Evolutionary conservation across 2,113 vertebrate species (phyloP).

Genomic region (Philantomba maxwellii): DNA sequence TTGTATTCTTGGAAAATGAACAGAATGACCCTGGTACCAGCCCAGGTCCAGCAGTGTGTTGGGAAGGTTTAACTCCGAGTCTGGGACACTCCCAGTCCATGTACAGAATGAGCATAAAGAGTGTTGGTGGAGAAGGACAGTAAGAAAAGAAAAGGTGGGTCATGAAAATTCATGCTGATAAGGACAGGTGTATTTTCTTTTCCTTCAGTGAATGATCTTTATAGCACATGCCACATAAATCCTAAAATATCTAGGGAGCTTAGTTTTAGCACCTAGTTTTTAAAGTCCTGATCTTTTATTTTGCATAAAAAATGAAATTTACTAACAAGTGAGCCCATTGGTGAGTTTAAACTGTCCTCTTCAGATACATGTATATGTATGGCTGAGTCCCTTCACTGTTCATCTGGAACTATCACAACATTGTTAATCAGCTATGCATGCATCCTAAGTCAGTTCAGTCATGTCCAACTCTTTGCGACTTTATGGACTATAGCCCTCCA

Average conservation of each 20-base stretch:
- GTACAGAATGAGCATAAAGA: neutral
- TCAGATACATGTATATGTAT: neutral
- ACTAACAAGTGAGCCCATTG: neutral
- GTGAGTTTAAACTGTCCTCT: neutral
- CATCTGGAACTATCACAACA: neutral
- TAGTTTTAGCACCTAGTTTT: neutral
- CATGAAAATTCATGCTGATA: neutral
- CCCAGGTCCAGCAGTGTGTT: too few relatives aligned
- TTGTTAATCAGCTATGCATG: neutral
- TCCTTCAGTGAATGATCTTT: neutral
- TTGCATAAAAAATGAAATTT: neutral
- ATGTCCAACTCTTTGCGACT: neutral
- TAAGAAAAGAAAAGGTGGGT: neutral
- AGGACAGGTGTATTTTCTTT: neutral
- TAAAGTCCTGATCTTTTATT: neutral
- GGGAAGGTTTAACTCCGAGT: neutral
- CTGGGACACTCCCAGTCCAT: neutral
- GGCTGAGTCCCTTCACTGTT: neutral
- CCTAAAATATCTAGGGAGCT: neutral
- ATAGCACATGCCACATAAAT: neutral
- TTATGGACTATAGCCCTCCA: neutral
- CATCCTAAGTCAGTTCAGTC: neutral
- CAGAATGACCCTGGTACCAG: neutral
- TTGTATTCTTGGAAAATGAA: conserved; percentile 23
- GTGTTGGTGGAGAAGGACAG: neutral